Evolutionary conservation across 2,888 invertebrate genomes (phyloP).

Genomic region (Nebria salina): DNA sequence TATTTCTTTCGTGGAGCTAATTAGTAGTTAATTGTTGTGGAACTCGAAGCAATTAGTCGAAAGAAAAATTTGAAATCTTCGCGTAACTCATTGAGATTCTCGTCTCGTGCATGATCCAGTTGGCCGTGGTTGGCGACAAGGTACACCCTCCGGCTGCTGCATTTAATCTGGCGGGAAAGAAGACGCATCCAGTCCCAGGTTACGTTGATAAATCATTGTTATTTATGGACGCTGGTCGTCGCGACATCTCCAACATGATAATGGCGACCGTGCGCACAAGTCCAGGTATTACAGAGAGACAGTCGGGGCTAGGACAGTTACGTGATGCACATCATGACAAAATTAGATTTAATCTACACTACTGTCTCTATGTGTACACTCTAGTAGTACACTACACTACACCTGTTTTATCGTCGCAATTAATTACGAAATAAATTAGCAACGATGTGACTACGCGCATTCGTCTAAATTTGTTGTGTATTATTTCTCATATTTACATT

Average conservation of each 20-base stretch:
- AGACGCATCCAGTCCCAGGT: slow-evolving; percentile 15
- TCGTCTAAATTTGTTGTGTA: background rate
- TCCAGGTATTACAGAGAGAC: slow-evolving; percentile 9
- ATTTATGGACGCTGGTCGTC: slow-evolving; percentile 25
- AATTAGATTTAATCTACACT: slow-evolving; percentile 55
- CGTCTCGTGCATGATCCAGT: too few relatives aligned
- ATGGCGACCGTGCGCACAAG: background rate
- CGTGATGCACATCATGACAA: slow-evolving; percentile 31
- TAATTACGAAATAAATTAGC: slow-evolving; percentile 59
- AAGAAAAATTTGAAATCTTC: too few relatives aligned
- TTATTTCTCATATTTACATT: background rate
- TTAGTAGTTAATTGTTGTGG: too few relatives aligned
- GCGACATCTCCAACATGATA: slow-evolving; percentile 20
- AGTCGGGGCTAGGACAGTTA: slow-evolving; percentile 9
- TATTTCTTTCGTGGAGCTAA: too few relatives aligned
- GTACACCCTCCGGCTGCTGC: too few relatives aligned
- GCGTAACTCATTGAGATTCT: too few relatives aligned
- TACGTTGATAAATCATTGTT: slow-evolving; percentile 28
- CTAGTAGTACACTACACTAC: slow-evolving; percentile 46
- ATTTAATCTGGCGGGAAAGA: background rate
- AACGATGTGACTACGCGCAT: slow-evolving; percentile 51
- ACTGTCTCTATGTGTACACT: slow-evolving; percentile 49
- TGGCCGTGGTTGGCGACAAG: too few relatives aligned
- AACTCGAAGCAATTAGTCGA: too few relatives aligned
- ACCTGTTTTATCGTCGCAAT: slow-evolving; percentile 58